Conservation (phyloP, 2,888 invertebrate genomes). For the Apodemia zela region DNA sequence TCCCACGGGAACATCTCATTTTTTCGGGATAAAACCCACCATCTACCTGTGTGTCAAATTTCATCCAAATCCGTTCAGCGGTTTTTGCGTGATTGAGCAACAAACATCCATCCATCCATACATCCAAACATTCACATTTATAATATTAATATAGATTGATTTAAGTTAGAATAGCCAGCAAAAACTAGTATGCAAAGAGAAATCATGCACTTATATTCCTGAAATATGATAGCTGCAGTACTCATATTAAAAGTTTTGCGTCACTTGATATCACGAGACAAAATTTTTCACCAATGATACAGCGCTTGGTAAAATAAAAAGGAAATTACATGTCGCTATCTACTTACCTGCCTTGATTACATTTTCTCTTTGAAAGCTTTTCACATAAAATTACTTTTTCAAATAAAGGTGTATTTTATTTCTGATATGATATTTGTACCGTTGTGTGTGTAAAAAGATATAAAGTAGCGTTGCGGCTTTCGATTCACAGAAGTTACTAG, state of each 20-base stretch:
- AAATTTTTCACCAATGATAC: constrained; percentile 5
- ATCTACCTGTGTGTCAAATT: no score
- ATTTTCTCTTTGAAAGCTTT: constrained; percentile 15
- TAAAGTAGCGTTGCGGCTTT: constrained; percentile 42
- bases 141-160: no score
- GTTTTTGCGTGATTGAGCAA: no score
- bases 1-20: no score
- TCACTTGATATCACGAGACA: constrained; percentile 27
- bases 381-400: constrained; percentile 8
- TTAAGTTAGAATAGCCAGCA: no score
- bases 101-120: no score
- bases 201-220: no score
- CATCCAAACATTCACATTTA: no score
- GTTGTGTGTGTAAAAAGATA: background rate
- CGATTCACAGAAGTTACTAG: constrained; percentile 46
- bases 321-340: constrained; percentile 12
- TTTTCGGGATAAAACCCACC: no score
- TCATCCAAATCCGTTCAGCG: no score
- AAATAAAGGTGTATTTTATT: background rate
- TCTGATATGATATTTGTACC: constrained; percentile 1
- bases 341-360: constrained; percentile 6
- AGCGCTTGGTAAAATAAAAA: background rate
- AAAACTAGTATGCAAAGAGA: no score
- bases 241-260: constrained; percentile 13
- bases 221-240: background rate